These are phyloP conservation scores for Tamias sibiricus DNA, from an alignment of 2,113 vertebrate species.

Conservation along the genomic window DNA sequence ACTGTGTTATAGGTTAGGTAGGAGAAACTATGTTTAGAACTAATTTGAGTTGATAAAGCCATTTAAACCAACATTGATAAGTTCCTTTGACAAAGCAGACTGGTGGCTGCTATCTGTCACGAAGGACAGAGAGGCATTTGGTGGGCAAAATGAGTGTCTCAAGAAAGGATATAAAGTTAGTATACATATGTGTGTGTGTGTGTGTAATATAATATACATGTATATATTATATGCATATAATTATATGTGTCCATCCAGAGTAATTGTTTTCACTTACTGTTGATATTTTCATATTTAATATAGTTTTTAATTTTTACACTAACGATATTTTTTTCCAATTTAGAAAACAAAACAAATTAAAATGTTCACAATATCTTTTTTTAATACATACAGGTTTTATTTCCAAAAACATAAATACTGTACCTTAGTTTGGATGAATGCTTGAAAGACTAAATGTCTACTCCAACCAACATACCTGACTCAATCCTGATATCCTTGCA, in stretches of 20 bases:
- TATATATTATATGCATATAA: not conserved
- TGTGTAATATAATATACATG: too few relatives aligned
- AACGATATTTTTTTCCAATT: not conserved
- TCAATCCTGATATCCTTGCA: not conserved
- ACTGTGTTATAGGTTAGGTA: not conserved
- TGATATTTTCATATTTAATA: not conserved
- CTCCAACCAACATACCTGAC: not conserved
- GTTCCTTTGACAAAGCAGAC: not conserved
- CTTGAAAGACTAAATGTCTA: not conserved
- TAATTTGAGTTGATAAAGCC: slow-evolving; percentile 33
- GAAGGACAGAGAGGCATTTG: not conserved
- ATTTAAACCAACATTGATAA: slow-evolving; percentile 23
- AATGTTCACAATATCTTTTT: not conserved
- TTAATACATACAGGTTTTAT: not conserved
- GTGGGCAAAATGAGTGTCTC: not conserved
- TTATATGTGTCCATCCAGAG: not conserved
- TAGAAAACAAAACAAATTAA: not conserved
- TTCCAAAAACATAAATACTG: not conserved
- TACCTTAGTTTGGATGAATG: not conserved
- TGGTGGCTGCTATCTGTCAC: not conserved
- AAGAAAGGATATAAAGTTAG: not conserved
- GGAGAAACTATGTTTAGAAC: slow-evolving; percentile 37
- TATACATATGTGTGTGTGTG: too few relatives aligned
- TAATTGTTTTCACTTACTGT: not conserved
- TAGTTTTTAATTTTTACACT: not conserved